A percentile compares a stretch with the other conserved stretches of the same genome.
Conservation (phyloP, 37 sponge, comb jelly and placozoan species). For the Agelas oroides region DNA sequence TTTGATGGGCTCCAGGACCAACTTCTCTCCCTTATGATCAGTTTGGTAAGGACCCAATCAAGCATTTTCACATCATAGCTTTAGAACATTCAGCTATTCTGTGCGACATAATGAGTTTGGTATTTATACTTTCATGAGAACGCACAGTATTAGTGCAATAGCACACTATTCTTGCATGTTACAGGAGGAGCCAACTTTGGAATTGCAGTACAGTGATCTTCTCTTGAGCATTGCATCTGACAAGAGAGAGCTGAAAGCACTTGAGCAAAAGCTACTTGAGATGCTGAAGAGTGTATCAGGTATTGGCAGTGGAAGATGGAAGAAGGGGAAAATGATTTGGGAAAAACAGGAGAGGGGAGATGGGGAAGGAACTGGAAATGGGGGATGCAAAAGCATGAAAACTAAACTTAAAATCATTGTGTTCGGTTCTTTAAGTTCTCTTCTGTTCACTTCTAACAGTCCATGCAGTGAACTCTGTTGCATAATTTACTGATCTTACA, state of each 20-base stretch:
- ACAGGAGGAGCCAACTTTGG: slow-evolving; percentile 65
- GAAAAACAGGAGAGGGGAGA: too few species aligned
- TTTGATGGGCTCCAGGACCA: slow-evolving; percentile 72
- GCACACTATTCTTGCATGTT: too few species aligned
- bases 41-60: slow-evolving; percentile 19
- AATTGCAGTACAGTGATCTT: slow-evolving; percentile 41
- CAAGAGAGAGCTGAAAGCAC: slow-evolving; percentile 30
- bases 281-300: slow-evolving; percentile 35
- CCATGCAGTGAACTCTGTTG: too few species aligned
- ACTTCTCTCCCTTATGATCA: slow-evolving; percentile 57
- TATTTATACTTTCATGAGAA: background rate
- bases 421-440: too few species aligned
- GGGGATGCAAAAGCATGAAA: too few species aligned
- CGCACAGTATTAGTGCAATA: background rate
- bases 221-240: slow-evolving; percentile 39
- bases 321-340: too few species aligned
- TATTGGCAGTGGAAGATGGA: background rate
- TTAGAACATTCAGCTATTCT: too few species aligned
- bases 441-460: too few species aligned
- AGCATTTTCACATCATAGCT: background rate
- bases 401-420: too few species aligned
- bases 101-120: too few species aligned
- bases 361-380: too few species aligned
- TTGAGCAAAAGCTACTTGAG: slow-evolving; percentile 60
- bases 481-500: too few species aligned